These are phyloP conservation scores for Ispidina picta DNA, from an alignment of 2,797 vertebrate genomes.

Conservation along the genomic window DNA sequence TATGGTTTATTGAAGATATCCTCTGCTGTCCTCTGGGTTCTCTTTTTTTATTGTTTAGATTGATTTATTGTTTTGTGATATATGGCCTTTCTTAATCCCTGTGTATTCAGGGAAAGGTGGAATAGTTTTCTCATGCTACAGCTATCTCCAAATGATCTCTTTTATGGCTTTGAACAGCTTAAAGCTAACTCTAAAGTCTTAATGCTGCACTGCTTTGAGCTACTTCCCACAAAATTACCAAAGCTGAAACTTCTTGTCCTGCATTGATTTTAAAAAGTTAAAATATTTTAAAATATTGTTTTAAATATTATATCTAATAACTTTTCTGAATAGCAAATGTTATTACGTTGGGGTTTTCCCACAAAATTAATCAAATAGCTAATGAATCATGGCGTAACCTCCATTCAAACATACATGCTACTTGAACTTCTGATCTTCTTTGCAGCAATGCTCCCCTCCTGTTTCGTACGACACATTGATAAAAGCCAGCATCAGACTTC, in stretches of 20 bases:
- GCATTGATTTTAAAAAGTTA: background rate
- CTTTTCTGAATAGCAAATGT: background rate
- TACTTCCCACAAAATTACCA: background rate
- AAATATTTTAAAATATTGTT: too few species aligned
- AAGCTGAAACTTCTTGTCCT: background rate
- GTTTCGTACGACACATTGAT: constrained; percentile 92
- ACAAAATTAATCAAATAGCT: background rate
- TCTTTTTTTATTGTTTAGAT: background rate
- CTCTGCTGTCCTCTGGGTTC: background rate
- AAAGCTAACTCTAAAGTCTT: background rate
- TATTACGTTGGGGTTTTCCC: accelerated
- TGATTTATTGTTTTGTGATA: background rate
- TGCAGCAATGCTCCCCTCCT: constrained; percentile 91
- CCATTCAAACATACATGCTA: constrained; percentile 88
- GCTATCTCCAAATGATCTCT: background rate
- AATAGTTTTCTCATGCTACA: background rate
- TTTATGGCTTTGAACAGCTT: background rate
- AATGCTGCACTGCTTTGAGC: background rate
- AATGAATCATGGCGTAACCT: background rate
- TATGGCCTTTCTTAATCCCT: background rate
- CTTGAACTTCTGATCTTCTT: constrained; percentile 87
- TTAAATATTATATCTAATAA: background rate
- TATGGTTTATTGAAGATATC: background rate
- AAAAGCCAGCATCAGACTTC: constrained; percentile 85
- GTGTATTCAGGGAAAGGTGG: background rate